Conservation (phyloP, 2,888 invertebrate genomes). For the Ischnura elegans region DNA sequence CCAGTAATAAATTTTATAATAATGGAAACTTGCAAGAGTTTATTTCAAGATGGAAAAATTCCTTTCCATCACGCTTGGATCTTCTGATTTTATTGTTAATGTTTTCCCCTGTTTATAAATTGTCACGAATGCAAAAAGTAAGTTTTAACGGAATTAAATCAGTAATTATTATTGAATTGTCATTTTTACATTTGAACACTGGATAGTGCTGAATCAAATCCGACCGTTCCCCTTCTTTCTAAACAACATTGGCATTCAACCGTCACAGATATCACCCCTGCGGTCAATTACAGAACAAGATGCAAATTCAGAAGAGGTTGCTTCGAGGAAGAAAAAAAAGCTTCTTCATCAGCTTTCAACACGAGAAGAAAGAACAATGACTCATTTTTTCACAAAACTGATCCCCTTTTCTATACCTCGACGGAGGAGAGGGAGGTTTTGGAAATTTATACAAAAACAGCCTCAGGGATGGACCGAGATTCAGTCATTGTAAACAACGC, state of each 20-base stretch:
- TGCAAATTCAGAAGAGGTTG: neutral
- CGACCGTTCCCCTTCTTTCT: no score
- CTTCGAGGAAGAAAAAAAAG: neutral
- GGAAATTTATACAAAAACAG: neutral
- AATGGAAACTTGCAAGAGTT: no score
- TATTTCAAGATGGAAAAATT: no score
- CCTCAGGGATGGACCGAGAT: neutral
- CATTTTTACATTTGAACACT: no score
- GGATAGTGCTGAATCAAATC: no score
- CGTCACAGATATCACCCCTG: conserved; percentile 39
- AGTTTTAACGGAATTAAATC: no score
- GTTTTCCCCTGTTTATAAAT: no score
- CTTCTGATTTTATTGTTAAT: no score
- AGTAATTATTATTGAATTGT: no score
- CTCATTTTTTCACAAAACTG: neutral
- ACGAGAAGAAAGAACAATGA: conserved; percentile 17
- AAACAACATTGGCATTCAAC: neutral
- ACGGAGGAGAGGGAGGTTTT: neutral
- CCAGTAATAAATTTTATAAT: no score
- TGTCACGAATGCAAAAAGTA: no score
- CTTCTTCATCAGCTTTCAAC: neutral
- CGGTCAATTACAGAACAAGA: neutral
- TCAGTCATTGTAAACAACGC: neutral
- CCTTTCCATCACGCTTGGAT: no score
- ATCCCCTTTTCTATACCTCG: neutral